phyloP scores from a whole-genome alignment of 2,797 vertebrate genomes.

The Peromyscus eremicus region DNA sequence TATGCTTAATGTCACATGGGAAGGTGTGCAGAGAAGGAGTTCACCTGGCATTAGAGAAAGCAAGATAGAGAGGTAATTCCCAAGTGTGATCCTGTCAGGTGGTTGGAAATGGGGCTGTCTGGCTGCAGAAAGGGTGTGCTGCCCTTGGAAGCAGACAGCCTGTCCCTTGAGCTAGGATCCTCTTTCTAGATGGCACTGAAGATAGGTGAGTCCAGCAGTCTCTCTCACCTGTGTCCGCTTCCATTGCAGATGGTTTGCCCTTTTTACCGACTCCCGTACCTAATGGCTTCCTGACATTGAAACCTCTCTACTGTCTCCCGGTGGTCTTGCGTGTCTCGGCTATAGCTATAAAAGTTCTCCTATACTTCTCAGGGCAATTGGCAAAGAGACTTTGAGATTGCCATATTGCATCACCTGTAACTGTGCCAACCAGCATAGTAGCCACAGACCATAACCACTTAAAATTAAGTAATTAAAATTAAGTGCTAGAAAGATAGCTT shows the following conservation, averaged over 20 bases:
- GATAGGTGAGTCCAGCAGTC: background rate
- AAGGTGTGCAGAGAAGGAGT: conserved; percentile 14
- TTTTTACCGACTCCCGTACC: background rate
- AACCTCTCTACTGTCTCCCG: background rate
- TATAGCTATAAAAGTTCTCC: background rate
- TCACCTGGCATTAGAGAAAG: conserved; percentile 27
- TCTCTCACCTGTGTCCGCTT: background rate
- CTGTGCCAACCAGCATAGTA: background rate
- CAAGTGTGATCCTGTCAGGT: conserved; percentile 15
- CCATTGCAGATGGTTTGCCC: background rate
- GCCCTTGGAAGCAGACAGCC: conserved; percentile 50
- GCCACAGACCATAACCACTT: conserved; percentile 13
- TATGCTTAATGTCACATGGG: background rate
- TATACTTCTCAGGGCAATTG: conserved; percentile 38
- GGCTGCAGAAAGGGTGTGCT: background rate
- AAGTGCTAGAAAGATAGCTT: no score
- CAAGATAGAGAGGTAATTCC: background rate
- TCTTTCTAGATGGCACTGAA: conserved; percentile 41
- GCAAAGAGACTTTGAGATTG: background rate
- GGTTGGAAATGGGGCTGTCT: conserved; percentile 10
- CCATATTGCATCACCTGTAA: background rate
- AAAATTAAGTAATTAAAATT: conserved; percentile 38
- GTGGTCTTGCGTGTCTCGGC: background rate
- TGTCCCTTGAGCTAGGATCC: background rate
- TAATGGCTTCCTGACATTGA: background rate